A percentile compares a stretch with the other conserved stretches of the same genome.
Evolutionary conservation across 2,797 vertebrate genomes (phyloP).

Genomic region (Potorous gilbertii): DNA sequence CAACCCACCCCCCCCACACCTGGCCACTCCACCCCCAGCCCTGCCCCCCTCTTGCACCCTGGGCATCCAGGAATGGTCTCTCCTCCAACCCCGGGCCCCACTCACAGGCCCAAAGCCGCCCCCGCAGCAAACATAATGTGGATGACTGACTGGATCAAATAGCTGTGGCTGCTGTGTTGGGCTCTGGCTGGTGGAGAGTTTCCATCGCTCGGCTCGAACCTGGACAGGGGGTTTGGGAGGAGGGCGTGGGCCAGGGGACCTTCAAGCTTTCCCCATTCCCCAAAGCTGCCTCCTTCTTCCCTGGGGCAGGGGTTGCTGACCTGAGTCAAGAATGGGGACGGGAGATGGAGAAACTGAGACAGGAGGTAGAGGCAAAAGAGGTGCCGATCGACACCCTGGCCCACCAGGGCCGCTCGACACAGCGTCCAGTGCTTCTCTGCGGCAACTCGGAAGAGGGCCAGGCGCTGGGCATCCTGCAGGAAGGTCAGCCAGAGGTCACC

Average conservation of each 20-base stretch:
- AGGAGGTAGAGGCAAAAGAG: constrained; percentile 93
- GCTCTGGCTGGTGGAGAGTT: constrained; percentile 92
- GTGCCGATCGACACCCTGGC: constrained; percentile 92
- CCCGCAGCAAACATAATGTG: constrained; percentile 91
- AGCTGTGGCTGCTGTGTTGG: constrained; percentile 90
- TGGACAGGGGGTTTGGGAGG: constrained; percentile 64
- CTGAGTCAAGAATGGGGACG: constrained; percentile 93
- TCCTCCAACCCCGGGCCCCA: background rate
- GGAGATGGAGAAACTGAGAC: constrained; percentile 90
- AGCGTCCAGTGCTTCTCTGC: constrained; percentile 91
- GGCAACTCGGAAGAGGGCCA: constrained; percentile 85
- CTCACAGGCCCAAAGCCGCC: constrained; percentile 95
- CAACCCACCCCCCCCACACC: rapidly evolving
- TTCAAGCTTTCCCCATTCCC: background rate
- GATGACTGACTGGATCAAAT: constrained; percentile 91
- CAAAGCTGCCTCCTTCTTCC: background rate
- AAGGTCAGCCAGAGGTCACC: background rate
- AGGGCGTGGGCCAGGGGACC: background rate
- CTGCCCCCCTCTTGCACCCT: no score
- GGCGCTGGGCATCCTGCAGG: constrained; percentile 71
- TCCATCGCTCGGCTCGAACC: constrained; percentile 92
- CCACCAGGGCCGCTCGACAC: constrained; percentile 91
- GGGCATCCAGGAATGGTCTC: background rate
- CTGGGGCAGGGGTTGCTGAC: constrained; percentile 72
- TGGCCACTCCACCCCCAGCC: no score